Percentiles rank a stretch among this genome's conserved stretches.
phyloP scores from a whole-genome alignment of 2,888 invertebrate species.

The Bellardia pandia region DNA sequence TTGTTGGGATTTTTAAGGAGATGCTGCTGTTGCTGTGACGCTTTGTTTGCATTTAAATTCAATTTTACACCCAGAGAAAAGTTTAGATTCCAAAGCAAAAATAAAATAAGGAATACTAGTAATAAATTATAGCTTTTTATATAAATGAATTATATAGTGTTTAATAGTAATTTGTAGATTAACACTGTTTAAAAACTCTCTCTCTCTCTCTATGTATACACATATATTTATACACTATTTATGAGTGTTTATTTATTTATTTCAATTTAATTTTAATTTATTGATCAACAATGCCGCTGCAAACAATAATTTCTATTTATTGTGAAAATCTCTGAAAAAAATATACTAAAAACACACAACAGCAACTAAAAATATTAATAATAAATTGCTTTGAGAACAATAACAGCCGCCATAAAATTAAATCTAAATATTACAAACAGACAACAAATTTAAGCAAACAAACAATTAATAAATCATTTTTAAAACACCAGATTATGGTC shows the following conservation, averaged over 20 bases:
- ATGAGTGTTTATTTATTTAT: slow-evolving; percentile 15
- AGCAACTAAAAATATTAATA: slow-evolving; percentile 41
- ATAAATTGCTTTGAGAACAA: slow-evolving; percentile 51
- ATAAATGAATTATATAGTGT: slow-evolving; percentile 8
- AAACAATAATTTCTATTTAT: not conserved
- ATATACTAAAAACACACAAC: not conserved
- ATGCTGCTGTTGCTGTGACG: not conserved
- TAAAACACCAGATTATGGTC: slow-evolving; percentile 53
- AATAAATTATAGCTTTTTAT: not conserved
- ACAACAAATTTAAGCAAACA: slow-evolving; percentile 35
- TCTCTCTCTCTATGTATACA: too few species aligned
- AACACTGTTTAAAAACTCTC: slow-evolving; percentile 18
- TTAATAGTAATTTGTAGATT: slow-evolving; percentile 44
- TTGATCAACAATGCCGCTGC: slow-evolving; percentile 3
- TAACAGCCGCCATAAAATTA: slow-evolving; percentile 25
- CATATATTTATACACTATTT: slow-evolving; percentile 6
- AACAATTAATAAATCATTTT: slow-evolving; percentile 61
- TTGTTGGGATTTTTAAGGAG: not conserved
- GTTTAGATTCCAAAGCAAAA: not conserved
- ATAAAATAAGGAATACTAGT: not conserved
- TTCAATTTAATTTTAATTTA: slow-evolving; percentile 46
- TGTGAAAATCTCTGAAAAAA: not conserved
- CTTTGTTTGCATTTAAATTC: not conserved
- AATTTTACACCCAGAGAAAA: slow-evolving; percentile 4
- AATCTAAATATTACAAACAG: not conserved